Evolutionary conservation across 2,888 invertebrate species (phyloP).

Genomic region (Penaeus monodon): DNA sequence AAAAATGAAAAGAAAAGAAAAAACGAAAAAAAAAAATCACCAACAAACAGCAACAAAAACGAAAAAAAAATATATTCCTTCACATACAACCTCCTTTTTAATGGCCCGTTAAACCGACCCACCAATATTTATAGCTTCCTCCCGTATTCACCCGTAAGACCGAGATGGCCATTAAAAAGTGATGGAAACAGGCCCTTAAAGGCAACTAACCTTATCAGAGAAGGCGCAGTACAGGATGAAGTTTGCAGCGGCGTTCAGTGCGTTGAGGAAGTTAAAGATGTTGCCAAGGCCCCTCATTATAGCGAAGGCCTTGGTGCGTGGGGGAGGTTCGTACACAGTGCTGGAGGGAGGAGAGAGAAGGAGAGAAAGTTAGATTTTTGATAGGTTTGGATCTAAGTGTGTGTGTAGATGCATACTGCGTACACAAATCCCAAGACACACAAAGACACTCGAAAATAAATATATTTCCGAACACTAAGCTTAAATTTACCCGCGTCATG

Average conservation of each 20-base stretch:
- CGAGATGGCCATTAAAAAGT: too few species aligned
- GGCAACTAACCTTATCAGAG: constrained; percentile 74
- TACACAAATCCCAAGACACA: too few species aligned
- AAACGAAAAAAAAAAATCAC: background rate
- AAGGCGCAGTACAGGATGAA: constrained; percentile 84
- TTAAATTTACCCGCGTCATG: too few species aligned
- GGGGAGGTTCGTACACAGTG: constrained; percentile 67
- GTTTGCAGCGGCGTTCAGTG: constrained; percentile 82
- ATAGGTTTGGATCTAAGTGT: background rate
- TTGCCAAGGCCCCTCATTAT: constrained; percentile 76
- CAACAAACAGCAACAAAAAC: background rate
- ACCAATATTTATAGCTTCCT: too few species aligned
- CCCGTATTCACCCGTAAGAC: too few species aligned
- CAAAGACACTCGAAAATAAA: too few species aligned
- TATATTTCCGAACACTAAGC: too few species aligned
- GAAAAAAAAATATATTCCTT: background rate
- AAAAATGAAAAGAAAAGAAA: background rate
- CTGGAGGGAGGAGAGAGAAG: background rate
- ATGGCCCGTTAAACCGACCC: too few species aligned
- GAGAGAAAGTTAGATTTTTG: background rate
- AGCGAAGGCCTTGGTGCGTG: constrained; percentile 48
- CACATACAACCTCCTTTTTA: too few species aligned
- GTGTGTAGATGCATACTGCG: background rate
- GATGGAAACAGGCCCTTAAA: too few species aligned
- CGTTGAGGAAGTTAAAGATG: constrained; percentile 79